Evolutionary conservation across 2,113 vertebrate genomes (phyloP).

Genomic region (Plectropomus leopardus): DNA sequence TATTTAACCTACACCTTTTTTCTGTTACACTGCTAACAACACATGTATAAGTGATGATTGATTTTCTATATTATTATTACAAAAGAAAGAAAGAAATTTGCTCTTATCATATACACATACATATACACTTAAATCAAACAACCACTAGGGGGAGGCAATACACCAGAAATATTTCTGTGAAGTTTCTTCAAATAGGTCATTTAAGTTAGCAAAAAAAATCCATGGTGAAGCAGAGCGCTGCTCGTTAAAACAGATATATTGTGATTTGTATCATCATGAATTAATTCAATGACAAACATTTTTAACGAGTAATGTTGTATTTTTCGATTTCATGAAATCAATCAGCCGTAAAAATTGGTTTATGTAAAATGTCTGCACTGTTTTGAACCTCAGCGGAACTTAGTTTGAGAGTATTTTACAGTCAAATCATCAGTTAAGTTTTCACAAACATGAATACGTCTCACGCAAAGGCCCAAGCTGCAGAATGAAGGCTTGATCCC

Average conservation of each 20-base stretch:
- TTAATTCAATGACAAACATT: not conserved
- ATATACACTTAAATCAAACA: conserved; percentile 7
- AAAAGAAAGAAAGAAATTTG: not conserved
- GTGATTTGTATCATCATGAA: not conserved
- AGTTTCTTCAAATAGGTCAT: not conserved
- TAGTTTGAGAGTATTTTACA: not conserved
- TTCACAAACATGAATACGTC: not conserved
- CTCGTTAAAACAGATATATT: conserved; percentile 12
- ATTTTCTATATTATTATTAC: not conserved
- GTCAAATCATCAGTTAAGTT: not conserved
- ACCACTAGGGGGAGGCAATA: conserved; percentile 80
- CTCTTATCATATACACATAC: not conserved
- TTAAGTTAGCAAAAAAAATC: not conserved
- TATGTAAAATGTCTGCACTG: not conserved
- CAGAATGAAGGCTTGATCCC: not conserved
- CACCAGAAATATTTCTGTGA: conserved; percentile 10
- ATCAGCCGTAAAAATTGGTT: not conserved
- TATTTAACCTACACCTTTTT: not conserved
- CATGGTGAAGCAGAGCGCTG: not conserved
- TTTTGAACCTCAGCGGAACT: not conserved
- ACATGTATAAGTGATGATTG: not conserved
- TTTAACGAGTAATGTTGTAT: not conserved
- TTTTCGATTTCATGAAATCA: not conserved
- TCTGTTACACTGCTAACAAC: not conserved
- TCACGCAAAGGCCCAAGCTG: not conserved